These are phyloP conservation scores for Rhabdomys dilectus DNA, from an alignment of 2,113 vertebrate species.

Conservation along the genomic window DNA sequence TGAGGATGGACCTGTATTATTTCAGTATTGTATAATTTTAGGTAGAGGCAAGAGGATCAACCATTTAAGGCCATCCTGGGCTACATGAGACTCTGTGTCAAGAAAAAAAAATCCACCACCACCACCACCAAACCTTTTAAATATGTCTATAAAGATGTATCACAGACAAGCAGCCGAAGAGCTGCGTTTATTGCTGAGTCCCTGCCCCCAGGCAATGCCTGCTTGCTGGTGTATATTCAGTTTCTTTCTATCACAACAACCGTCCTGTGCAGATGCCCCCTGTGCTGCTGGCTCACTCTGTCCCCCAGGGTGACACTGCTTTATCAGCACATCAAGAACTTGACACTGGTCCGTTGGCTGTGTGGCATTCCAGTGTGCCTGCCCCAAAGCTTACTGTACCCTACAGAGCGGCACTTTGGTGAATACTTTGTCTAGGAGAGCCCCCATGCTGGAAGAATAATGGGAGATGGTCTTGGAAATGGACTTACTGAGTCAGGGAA, in stretches of 20 bases:
- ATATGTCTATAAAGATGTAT: background rate
- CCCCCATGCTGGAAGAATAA: no score
- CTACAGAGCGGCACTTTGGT: background rate
- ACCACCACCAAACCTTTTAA: background rate
- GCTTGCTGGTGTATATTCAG: accelerated
- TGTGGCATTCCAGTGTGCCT: accelerated
- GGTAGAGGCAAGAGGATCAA: background rate
- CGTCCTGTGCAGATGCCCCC: background rate
- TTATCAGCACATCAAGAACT: background rate
- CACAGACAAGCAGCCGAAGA: background rate
- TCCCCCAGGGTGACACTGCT: background rate
- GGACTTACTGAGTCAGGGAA: background rate
- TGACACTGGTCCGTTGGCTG: background rate
- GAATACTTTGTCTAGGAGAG: background rate
- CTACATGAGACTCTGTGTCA: background rate
- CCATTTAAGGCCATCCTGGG: background rate
- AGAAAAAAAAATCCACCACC: background rate
- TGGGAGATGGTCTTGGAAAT: background rate
- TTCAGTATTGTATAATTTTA: background rate
- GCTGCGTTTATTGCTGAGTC: background rate
- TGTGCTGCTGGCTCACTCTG: background rate
- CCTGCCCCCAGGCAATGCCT: background rate
- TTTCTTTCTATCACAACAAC: background rate
- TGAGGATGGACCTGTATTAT: background rate
- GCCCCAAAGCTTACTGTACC: no score